These are phyloP conservation scores for Lophius piscatorius DNA, from an alignment of 2,113 vertebrate species.

Conservation along the genomic window DNA sequence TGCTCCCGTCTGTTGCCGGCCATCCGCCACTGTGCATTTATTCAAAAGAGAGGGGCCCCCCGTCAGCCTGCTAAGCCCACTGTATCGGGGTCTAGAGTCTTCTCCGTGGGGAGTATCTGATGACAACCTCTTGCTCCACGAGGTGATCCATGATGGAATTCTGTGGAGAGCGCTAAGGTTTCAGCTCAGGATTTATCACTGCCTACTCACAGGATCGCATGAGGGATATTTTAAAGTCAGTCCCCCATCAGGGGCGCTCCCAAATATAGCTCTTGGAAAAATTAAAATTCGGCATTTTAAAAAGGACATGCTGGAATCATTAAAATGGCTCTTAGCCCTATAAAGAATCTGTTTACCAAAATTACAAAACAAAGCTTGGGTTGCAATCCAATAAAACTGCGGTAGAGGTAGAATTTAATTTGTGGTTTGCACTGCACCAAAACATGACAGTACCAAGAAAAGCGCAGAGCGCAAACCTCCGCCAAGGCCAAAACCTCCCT, in stretches of 20 bases:
- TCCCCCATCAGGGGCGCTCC: constrained; percentile 11
- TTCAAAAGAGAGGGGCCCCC: constrained; percentile 40
- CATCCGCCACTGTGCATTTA: constrained; percentile 48
- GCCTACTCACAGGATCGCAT: constrained; percentile 27
- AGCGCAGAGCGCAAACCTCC: too few relatives aligned
- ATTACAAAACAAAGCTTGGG: neutral
- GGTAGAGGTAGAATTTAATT: neutral
- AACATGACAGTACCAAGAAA: neutral
- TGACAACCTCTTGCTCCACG: constrained; percentile 45
- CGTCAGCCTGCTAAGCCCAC: constrained; percentile 34
- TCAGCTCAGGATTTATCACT: constrained; percentile 46
- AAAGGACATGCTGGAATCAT: neutral
- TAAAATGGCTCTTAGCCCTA: neutral
- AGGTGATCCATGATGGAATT: constrained; percentile 50
- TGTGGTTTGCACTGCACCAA: neutral
- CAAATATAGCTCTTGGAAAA: neutral
- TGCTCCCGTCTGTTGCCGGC: constrained; percentile 67
- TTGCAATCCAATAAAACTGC: neutral
- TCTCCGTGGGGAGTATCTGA: constrained; percentile 53
- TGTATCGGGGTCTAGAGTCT: constrained; percentile 39
- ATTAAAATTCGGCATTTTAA: too few relatives aligned
- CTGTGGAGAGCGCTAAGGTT: constrained; percentile 26
- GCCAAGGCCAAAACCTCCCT: too few relatives aligned
- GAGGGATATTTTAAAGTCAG: constrained; percentile 40
- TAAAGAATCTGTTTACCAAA: neutral